phyloP scores from a whole-genome alignment of 2,888 invertebrate genomes.

The Spodoptera exigua region DNA sequence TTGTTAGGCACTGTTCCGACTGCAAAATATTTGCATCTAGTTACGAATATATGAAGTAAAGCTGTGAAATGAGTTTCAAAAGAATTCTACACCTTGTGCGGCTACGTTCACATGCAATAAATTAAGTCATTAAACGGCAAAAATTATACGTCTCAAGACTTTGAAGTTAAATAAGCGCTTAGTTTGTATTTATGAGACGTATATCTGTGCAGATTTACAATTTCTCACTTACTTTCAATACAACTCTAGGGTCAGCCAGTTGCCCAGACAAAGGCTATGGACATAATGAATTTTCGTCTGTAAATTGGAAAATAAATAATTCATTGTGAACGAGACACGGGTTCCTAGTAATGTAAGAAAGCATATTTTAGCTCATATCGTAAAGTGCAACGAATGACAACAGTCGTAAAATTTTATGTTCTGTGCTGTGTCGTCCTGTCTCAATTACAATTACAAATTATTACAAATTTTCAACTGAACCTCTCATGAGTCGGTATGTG shows the following conservation, averaged over 20 bases:
- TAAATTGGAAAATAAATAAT: conserved; percentile 85
- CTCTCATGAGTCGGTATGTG: conserved; percentile 63
- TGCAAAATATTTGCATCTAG: conserved; percentile 12
- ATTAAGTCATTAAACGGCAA: conserved; percentile 70
- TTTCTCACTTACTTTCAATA: conserved; percentile 73
- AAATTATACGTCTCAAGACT: conserved; percentile 62
- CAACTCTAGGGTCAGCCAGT: conserved; percentile 68
- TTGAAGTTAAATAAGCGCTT: conserved; percentile 68
- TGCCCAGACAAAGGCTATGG: conserved; percentile 71
- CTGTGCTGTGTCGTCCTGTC: conserved; percentile 76
- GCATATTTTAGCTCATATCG: conserved; percentile 84
- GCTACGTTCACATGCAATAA: conserved; percentile 56
- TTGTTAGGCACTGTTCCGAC: no score
- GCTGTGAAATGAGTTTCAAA: conserved; percentile 41
- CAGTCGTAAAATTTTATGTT: conserved; percentile 85
- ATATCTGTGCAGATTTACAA: conserved; percentile 70
- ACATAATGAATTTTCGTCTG: conserved; percentile 79
- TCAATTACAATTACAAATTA: conserved; percentile 89
- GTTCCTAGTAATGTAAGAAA: conserved; percentile 82
- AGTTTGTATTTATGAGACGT: conserved; percentile 70
- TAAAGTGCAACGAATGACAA: conserved; percentile 85
- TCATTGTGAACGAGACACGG: conserved; percentile 76
- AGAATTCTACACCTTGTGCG: conserved; percentile 51
- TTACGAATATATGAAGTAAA: conserved; percentile 33
- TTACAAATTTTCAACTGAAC: conserved; percentile 80